Conservation (phyloP, 2,888 invertebrate species). For the Empis stercorea region DNA sequence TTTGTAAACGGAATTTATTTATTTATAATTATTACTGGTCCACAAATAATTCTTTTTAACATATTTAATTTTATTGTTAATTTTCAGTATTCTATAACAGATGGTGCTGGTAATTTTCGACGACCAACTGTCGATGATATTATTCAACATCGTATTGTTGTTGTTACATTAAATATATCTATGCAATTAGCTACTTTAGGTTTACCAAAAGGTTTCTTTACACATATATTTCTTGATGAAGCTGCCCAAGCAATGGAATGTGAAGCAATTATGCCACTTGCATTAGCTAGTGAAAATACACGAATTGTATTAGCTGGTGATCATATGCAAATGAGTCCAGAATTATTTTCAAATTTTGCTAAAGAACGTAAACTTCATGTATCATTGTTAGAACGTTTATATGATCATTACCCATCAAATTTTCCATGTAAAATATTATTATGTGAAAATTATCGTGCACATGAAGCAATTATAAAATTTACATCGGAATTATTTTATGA, state of each 20-base stretch:
- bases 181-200: slow-evolving; percentile 57
- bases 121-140: slow-evolving; percentile 61
- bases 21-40: too few relatives aligned
- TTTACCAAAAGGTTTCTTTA: slow-evolving; percentile 50
- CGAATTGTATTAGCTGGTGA: slow-evolving; percentile 72
- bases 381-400: slow-evolving; percentile 64
- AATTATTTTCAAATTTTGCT: slow-evolving; percentile 62
- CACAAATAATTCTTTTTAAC: too few relatives aligned
- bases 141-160: slow-evolving; percentile 54
- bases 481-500: slow-evolving; percentile 74
- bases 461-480: slow-evolving; percentile 66
- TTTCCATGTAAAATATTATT: slow-evolving; percentile 68
- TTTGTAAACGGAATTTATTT: too few relatives aligned
- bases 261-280: slow-evolving; percentile 68
- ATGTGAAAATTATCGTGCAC: slow-evolving; percentile 72
- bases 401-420: slow-evolving; percentile 57
- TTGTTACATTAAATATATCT: slow-evolving; percentile 68
- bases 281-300: slow-evolving; percentile 56
- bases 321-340: slow-evolving; percentile 75
- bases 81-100: slow-evolving; percentile 58
- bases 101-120: slow-evolving; percentile 48
- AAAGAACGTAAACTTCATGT: slow-evolving; percentile 55
- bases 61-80: too few relatives aligned
- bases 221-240: slow-evolving; percentile 74
- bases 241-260: slow-evolving; percentile 80